Evolutionary conservation across 2,888 invertebrate genomes (phyloP).

Genomic region (Catocala fraxini): DNA sequence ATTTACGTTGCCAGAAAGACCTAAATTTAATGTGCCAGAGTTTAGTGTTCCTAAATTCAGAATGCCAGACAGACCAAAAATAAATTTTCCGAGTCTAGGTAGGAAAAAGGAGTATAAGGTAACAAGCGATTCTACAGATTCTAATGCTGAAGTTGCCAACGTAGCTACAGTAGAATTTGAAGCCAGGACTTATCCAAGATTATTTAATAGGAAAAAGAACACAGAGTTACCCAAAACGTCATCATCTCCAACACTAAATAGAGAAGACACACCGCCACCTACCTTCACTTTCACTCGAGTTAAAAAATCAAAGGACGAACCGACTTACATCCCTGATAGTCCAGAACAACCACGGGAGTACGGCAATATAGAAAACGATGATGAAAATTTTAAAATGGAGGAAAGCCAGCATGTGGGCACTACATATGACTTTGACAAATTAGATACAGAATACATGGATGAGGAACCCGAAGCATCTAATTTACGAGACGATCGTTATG

Average conservation of each 20-base stretch:
- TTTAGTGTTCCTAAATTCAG: conserved; percentile 82
- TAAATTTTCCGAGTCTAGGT: conserved; percentile 89
- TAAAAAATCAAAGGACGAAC: conserved; percentile 82
- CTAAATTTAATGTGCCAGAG: conserved; percentile 85
- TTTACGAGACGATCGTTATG: conserved; percentile 58
- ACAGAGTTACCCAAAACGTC: conserved; percentile 80
- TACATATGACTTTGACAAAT: conserved; percentile 86
- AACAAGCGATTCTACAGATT: conserved; percentile 73
- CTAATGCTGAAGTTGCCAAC: conserved; percentile 72
- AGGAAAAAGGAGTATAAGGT: conserved; percentile 82
- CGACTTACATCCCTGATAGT: conserved; percentile 77
- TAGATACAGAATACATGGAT: conserved; percentile 88
- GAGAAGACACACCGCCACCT: conserved; percentile 89
- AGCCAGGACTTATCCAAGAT: conserved; percentile 93
- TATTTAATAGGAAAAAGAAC: conserved; percentile 87
- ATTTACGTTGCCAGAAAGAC: conserved; percentile 88
- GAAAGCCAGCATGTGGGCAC: conserved; percentile 75
- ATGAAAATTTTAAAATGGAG: conserved; percentile 70
- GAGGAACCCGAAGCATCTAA: conserved; percentile 66
- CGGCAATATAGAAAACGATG: conserved; percentile 74
- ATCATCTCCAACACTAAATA: conserved; percentile 82
- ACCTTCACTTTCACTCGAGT: conserved; percentile 90
- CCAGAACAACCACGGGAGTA: conserved; percentile 80
- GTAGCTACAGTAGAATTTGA: conserved; percentile 90
- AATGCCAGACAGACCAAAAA: conserved; percentile 88